These are phyloP conservation scores for Trissoscelio sp. DNA, from an alignment of 2,888 invertebrate species.

Conservation along the genomic window DNA sequence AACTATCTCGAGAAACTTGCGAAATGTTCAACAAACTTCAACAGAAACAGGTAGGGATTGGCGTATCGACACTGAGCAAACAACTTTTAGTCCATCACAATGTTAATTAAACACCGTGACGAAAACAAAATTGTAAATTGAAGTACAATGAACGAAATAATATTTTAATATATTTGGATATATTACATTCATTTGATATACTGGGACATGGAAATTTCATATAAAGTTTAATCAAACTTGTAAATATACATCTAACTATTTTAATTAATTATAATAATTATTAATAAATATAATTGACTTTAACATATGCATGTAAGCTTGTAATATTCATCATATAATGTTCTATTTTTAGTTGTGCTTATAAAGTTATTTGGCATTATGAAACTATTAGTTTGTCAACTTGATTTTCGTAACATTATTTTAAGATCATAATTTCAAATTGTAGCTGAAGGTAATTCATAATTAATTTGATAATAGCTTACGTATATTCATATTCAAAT, in stretches of 20 bases:
- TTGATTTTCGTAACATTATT: neutral
- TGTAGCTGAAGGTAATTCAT: neutral
- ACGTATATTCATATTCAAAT: neutral
- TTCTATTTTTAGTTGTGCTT: too few relatives aligned
- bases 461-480: conserved; percentile 3
- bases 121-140: neutral
- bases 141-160: neutral
- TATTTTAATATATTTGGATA: too few relatives aligned
- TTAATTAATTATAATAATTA: too few relatives aligned
- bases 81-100: neutral
- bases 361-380: neutral
- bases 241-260: too few relatives aligned
- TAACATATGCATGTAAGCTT: too few relatives aligned
- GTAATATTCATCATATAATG: too few relatives aligned
- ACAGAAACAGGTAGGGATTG: conserved; percentile 47
- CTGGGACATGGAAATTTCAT: too few relatives aligned
- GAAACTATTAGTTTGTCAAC: neutral
- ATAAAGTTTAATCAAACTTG: too few relatives aligned
- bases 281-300: too few relatives aligned
- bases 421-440: neutral
- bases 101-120: conserved; percentile 15
- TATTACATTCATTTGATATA: too few relatives aligned
- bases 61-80: conserved; percentile 18
- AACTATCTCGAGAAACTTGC: conserved; percentile 72
- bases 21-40: conserved; percentile 45